Evolutionary conservation across 2,888 invertebrate species (phyloP).

Genomic region (Xestia ashworthii): DNA sequence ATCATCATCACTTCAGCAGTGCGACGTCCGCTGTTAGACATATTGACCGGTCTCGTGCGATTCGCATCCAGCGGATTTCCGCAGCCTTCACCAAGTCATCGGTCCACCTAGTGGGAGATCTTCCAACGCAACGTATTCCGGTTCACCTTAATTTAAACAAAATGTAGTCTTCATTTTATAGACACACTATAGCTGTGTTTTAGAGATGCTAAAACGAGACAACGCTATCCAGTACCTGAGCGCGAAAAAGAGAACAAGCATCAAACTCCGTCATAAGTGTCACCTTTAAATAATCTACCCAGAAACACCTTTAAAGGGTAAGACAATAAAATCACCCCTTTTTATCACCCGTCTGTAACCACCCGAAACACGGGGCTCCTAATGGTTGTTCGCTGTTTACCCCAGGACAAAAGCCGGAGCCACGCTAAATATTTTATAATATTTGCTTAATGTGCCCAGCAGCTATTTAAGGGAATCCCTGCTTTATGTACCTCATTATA

Average conservation of each 20-base stretch:
- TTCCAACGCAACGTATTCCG: no score
- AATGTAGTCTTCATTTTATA: not conserved
- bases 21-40: not conserved
- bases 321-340: slow-evolving; percentile 64
- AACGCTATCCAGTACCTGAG: not conserved
- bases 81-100: no score
- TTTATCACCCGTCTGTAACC: slow-evolving; percentile 52
- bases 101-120: no score
- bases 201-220: slow-evolving; percentile 7
- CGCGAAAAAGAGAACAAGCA: slow-evolving; percentile 20
- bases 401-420: slow-evolving; percentile 71
- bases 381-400: slow-evolving; percentile 77
- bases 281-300: slow-evolving; percentile 48
- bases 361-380: slow-evolving; percentile 61
- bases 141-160: not conserved
- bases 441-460: slow-evolving; percentile 74
- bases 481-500: slow-evolving; percentile 67
- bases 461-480: slow-evolving; percentile 70
- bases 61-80: no score
- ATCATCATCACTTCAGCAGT: no score
- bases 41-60: no score
- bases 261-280: slow-evolving; percentile 25
- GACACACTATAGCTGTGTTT: not conserved
- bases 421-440: slow-evolving; percentile 78
- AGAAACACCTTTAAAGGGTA: slow-evolving; percentile 49